Evolutionary conservation across 2,888 invertebrate species (phyloP).

Genomic region (Pelosia muscerda): DNA sequence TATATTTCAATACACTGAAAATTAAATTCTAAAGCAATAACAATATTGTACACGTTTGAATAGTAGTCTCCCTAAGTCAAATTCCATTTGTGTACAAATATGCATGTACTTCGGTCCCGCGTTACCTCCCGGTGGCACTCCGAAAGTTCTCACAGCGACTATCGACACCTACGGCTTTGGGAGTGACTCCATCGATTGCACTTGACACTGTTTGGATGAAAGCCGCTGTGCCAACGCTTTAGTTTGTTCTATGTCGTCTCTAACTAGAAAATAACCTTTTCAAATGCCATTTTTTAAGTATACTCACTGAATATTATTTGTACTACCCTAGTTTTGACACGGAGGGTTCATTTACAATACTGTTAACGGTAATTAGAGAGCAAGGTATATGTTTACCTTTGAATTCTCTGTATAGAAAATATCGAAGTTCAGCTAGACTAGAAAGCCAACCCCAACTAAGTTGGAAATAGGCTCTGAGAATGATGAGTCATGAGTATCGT

Average conservation of each 20-base stretch:
- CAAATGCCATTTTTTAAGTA: slow-evolving; percentile 34
- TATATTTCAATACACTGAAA: background rate
- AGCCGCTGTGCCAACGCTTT: slow-evolving; percentile 40
- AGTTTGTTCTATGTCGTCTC: slow-evolving; percentile 16
- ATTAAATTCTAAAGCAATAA: background rate
- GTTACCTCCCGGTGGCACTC: background rate
- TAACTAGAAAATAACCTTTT: slow-evolving; percentile 21
- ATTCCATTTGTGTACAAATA: slow-evolving; percentile 7
- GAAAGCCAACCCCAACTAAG: too few species aligned
- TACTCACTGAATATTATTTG: too few species aligned
- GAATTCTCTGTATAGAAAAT: too few species aligned
- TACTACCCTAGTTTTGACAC: too few species aligned
- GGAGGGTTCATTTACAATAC: too few species aligned
- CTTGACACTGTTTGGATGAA: slow-evolving; percentile 54
- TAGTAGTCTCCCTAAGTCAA: background rate
- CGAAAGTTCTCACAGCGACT: slow-evolving; percentile 12
- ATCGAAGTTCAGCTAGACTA: too few species aligned
- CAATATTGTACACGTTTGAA: background rate
- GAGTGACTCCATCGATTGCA: slow-evolving; percentile 48
- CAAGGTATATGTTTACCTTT: too few species aligned
- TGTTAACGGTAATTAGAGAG: too few species aligned
- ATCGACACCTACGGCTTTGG: slow-evolving; percentile 34
- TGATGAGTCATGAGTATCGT: too few species aligned
- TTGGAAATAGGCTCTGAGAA: too few species aligned
- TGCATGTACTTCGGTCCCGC: background rate